Base-by-base conservation (phyloP, 2,888 invertebrate species). In the Drosophila borborema region DNA sequence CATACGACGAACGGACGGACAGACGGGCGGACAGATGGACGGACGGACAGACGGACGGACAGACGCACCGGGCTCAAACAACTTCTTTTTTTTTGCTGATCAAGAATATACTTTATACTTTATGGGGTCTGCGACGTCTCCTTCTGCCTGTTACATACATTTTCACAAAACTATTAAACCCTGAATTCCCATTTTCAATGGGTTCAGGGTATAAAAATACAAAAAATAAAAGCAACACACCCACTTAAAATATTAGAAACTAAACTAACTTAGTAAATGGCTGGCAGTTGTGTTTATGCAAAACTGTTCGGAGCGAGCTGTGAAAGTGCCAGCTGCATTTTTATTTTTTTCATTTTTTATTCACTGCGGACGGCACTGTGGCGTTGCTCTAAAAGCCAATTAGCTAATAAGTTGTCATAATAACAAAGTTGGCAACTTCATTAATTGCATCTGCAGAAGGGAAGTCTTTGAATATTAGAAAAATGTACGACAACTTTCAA, bases 241-340 rank as follows among this genome's bases (percentile, higher is more conserved):
- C 45, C 60, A 51, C 43, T 62, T 59, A 45, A 74, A 70, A 59
- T 64, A 46, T 53, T 70, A 56, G 64, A 41, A 70, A 70, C 74
- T 48, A 55, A 59, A 59, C 69, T 38, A 71, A 74, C 75, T 61
- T 41, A 63, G 64, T 64, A 67, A 67, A 61, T 71, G 66, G 41
- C 62, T 55, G 49, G 23, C 63, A 54, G 64, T 66, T 62, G 64
- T 78, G 62, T 74, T 75, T 78, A 78, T 77, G 65, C 66, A 67
- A 78, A 73, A 34, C 16, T 77, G 46, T 43, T 48, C 16, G 34
- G 59, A 46, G 53, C 34, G 59, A 38, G 54, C 73, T 64, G 58
- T 64, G 71, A 72, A 65, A 76, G 46, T 66, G 68, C 63, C 86
- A 83, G 86, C 82, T 83, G 82, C 61, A 81, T 80, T 28, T 28